Percentiles rank a stretch among this genome's conserved stretches.
These are phyloP conservation scores for Artemia sinica DNA, from an alignment of 2,888 invertebrate species.

Conservation along the genomic window DNA sequence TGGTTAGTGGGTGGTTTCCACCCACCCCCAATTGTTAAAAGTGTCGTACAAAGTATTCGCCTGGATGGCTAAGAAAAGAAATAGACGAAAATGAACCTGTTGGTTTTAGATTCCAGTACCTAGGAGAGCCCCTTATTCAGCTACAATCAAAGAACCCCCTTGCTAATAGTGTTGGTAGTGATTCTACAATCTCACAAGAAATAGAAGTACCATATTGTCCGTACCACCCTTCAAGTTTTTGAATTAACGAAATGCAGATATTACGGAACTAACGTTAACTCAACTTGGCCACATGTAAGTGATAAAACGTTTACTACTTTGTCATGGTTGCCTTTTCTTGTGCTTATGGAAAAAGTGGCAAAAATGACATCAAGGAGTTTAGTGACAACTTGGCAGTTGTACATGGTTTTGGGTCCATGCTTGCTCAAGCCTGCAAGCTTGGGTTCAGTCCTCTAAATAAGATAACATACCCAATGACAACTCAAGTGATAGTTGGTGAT, in stretches of 20 bases:
- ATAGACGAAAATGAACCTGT: conserved; percentile 12
- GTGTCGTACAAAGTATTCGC: conserved; percentile 14
- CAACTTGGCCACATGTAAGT: conserved; percentile 64
- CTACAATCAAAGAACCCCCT: conserved; percentile 51
- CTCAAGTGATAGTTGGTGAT: conserved; percentile 74
- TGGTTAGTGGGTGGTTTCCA: conserved; percentile 63
- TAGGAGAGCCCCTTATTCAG: conserved; percentile 48
- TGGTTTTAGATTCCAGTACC: conserved; percentile 46
- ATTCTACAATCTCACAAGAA: conserved; percentile 27
- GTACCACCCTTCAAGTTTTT: conserved; percentile 42
- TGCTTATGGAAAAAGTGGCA: conserved; percentile 36
- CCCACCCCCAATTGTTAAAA: conserved; percentile 36
- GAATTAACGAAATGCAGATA: conserved; percentile 41
- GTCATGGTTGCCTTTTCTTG: conserved; percentile 51
- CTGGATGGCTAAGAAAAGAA: conserved; percentile 19
- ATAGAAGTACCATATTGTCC: conserved; percentile 23
- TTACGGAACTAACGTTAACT: conserved; percentile 57
- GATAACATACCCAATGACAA: conserved; percentile 69
- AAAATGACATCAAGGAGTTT: conserved; percentile 38
- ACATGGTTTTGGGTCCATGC: conserved; percentile 59
- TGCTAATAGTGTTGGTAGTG: conserved; percentile 37
- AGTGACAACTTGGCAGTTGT: conserved; percentile 53
- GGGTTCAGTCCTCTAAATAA: conserved; percentile 80
- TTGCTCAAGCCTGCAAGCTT: conserved; percentile 58
- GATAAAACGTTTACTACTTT: conserved; percentile 54